Evolutionary conservation across 2,113 vertebrate genomes (phyloP), one percentile per base, ranked within the genome.

Genomic region (Gallinago jamesoni): DNA sequence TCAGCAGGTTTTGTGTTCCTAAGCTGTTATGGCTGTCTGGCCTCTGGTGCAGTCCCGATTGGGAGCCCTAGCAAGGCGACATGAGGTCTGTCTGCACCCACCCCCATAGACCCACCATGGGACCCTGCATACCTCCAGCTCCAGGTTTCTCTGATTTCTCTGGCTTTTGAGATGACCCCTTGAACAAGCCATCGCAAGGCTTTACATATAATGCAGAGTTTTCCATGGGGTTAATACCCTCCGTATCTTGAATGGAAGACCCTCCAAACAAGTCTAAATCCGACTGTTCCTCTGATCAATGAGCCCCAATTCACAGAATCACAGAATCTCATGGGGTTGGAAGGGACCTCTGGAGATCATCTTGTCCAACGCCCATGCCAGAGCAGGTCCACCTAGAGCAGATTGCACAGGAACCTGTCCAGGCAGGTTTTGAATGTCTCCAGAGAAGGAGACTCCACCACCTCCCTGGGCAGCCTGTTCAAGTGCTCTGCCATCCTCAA

Each of bases 221-320:
- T 69, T 33, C 79, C 2, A 0, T 6, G 21, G 50, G 35, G 21
- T 52, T 56, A n/a, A 68, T 72, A 9, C 37, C 18, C 4, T 60
- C 24, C 5, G 3, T 10, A 48, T 41, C 12, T 7, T 8, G 12
- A 60, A n/a, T 1, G 4, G 31, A 16, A 72, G 22, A 76, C 24
- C 37, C 55, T 83, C 20, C 35, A 37, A 37, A 59, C 0, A 3
- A 48, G 10, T 18, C 28, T 2, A 3, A 41, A 81, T 63, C 11
- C 0, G 0, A 4, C 9, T 0, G 0, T 68, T 79, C 60, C 39
- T 56, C 53, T 43, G 72, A 56, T 22, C 47, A 73, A n/a, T 1
- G 8, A 28, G 11, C 33, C 35, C 41, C 0, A 0, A 6, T 12
- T 70, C 27, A 35, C 35, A 47, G 47, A 48, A 45, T 45, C 43